A percentile compares a stretch with the other conserved stretches of the same genome.
phyloP scores from a whole-genome alignment of 2,113 vertebrate genomes.

The Charina bottae region DNA sequence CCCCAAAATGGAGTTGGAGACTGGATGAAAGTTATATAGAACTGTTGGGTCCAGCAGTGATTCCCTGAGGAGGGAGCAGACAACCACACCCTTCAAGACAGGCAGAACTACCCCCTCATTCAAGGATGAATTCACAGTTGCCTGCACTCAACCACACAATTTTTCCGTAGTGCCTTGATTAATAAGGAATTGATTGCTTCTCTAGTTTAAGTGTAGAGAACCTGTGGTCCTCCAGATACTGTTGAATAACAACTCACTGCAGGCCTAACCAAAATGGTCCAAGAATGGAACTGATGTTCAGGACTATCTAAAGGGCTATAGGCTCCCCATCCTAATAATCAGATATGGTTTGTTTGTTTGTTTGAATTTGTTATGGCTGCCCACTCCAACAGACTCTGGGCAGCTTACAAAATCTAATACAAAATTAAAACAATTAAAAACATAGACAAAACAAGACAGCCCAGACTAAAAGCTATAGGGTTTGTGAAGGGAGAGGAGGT shows the following conservation, averaged over 20 bases:
- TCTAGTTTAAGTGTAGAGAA: not conserved
- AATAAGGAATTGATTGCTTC: not conserved
- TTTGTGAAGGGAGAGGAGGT: not conserved
- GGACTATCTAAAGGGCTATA: not conserved
- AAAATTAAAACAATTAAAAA: not conserved
- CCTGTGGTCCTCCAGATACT: not conserved
- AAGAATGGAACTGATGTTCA: not conserved
- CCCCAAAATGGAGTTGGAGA: not conserved
- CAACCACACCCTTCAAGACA: not conserved
- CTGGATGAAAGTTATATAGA: not conserved
- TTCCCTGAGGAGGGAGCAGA: not conserved
- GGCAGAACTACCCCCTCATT: not conserved
- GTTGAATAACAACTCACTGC: not conserved
- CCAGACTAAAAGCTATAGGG: not conserved
- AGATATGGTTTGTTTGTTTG: not conserved
- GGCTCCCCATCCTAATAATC: not conserved
- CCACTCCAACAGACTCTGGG: not conserved
- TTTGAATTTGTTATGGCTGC: not conserved
- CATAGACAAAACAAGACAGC: not conserved
- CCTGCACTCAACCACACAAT: not conserved
- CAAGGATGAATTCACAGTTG: not conserved
- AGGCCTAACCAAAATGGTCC: not conserved
- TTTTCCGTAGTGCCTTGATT: not conserved
- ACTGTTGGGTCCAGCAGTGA: not conserved
- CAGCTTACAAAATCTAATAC: not conserved